Conservation (phyloP, 2,113 vertebrate genomes). For the Hyaena hyaena region DNA sequence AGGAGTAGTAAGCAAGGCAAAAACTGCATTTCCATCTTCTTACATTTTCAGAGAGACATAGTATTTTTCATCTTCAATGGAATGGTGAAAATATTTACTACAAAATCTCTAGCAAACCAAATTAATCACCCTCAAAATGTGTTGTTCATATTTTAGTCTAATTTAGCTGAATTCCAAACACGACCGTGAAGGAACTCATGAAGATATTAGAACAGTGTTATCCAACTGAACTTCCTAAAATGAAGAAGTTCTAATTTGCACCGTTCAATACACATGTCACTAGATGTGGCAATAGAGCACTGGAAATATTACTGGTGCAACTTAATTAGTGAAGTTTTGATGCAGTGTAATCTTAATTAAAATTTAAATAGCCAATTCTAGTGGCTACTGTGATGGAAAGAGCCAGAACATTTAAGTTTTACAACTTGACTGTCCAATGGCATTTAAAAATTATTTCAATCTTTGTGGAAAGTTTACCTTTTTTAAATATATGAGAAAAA, state of each 20-base stretch:
- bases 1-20: not conserved
- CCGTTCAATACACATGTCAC: not conserved
- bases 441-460: not conserved
- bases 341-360: not conserved
- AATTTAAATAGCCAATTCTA: not conserved
- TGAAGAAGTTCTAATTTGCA: not conserved
- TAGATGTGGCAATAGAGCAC: not conserved
- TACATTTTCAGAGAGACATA: not conserved
- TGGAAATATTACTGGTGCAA: not conserved
- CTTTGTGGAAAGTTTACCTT: not conserved
- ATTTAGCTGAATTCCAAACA: conserved; percentile 13
- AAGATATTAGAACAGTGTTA: not conserved
- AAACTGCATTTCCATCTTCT: not conserved
- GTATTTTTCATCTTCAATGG: conserved; percentile 8
- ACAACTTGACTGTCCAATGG: not conserved
- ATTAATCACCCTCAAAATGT: not conserved
- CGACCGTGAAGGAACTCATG: not conserved
- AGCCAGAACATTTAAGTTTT: not conserved
- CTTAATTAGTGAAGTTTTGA: not conserved
- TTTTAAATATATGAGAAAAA: not conserved
- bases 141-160: not conserved
- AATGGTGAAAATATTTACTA: not conserved
- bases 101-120: not conserved
- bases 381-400: not conserved
- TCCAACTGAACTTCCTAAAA: not conserved